phyloP scores from a whole-genome alignment of 1,140 invertebrate genomes.

The Lepidurus arcticus region DNA sequence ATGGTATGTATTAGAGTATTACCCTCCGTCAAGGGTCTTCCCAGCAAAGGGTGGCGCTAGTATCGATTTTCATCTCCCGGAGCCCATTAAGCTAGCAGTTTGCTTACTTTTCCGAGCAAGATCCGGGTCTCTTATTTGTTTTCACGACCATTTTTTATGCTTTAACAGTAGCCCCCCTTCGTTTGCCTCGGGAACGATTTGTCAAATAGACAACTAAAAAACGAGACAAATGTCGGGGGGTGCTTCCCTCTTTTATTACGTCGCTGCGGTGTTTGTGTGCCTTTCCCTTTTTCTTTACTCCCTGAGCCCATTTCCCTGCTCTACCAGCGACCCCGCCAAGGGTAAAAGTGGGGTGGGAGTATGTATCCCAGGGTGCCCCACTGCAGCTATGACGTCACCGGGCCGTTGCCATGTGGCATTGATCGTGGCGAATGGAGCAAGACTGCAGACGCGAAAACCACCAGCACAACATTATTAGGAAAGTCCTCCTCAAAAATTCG shows the following conservation, averaged over 20 bases:
- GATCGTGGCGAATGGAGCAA: constrained; percentile 13
- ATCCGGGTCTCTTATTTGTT: constrained; percentile 3
- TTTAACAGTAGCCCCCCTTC: neutral
- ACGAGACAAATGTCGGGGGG: neutral
- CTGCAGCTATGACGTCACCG: constrained; percentile 13
- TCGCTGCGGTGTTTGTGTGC: neutral
- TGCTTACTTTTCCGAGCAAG: neutral
- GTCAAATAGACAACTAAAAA: neutral
- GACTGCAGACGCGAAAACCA: constrained; percentile 2
- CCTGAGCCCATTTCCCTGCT: neutral
- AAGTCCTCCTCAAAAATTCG: neutral
- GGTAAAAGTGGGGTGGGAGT: neutral
- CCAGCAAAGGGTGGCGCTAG: neutral
- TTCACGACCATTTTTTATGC: constrained; percentile 5
- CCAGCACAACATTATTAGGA: neutral
- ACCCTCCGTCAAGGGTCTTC: neutral
- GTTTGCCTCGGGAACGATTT: neutral
- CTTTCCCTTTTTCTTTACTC: neutral
- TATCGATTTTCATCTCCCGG: constrained; percentile 6
- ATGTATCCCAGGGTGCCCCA: neutral
- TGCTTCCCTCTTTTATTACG: neutral
- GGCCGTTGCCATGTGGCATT: constrained; percentile 13
- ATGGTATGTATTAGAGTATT: too few species aligned
- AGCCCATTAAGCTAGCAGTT: neutral
- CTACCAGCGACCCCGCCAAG: neutral